A percentile compares a stretch with the other conserved stretches of the same genome.
phyloP scores from a whole-genome alignment of 2,797 vertebrate species.

The Columba guinea region DNA sequence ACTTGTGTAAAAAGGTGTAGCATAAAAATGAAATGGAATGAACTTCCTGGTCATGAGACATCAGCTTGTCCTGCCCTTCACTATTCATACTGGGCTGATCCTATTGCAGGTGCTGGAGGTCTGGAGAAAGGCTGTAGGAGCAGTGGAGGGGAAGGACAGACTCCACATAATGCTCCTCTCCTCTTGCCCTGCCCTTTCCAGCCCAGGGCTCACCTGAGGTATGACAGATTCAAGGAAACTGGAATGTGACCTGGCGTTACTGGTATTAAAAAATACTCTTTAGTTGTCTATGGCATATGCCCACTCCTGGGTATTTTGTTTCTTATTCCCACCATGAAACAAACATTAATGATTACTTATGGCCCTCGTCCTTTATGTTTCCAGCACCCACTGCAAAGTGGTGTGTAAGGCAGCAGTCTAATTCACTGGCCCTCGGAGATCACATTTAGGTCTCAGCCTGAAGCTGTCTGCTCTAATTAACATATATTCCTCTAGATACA shows the following conservation, averaged over 20 bases:
- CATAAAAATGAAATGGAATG: background rate
- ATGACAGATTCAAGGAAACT: background rate
- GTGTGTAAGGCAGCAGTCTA: background rate
- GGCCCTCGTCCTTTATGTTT: rapidly evolving
- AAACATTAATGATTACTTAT: background rate
- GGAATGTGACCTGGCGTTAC: rapidly evolving
- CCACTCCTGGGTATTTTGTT: background rate
- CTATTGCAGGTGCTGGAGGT: background rate
- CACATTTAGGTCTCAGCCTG: background rate
- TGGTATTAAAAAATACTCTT: background rate
- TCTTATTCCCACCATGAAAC: background rate
- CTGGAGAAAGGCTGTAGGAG: background rate
- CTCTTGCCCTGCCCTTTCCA: background rate
- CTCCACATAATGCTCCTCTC: background rate
- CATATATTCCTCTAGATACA: background rate
- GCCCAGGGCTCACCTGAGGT: background rate
- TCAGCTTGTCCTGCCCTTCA: background rate
- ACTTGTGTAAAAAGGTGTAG: background rate
- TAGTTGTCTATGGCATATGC: background rate
- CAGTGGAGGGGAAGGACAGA: background rate
- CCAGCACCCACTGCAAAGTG: background rate
- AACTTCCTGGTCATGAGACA: background rate
- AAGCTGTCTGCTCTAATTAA: background rate
- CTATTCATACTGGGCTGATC: background rate
- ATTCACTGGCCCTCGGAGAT: background rate